Evolutionary conservation across 2,797 vertebrate species (phyloP), one percentile per base, ranked within the genome.

Genomic region (Pempheris klunzingeri): DNA sequence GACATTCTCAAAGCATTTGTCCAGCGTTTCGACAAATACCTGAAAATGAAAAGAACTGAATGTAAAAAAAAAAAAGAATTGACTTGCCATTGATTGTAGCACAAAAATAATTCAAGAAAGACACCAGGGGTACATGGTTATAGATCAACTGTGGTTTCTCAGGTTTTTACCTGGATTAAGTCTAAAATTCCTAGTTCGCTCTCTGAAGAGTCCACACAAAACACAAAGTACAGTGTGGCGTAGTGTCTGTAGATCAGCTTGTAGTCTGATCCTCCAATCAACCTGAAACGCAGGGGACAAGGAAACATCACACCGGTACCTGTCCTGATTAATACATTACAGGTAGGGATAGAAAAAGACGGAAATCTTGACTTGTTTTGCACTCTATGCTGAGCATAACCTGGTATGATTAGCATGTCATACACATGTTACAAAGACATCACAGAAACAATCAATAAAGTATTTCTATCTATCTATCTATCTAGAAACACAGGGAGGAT

Each of bases 1-100:
- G 84, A 99, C 98, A 70, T 99, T 99, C 95, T 99, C 98, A 91
- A 99, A 99, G 94, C 98, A 99, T 89, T 99, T 99, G 94, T 99
- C 98, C 94, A 99, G 90, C 15, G 98, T 99, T 95, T 99, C 98
- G 95, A 99, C 98, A 85, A 99, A 99, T 66, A 99, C 98, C 98
- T 99, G 89, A 20, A 20, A 71, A 78, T 3, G 49, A 11, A 79
- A 15, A 17, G 5, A 52, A 73, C 22, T 24, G 9, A 22, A 18
- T 39, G 13, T 32, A 0, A 41, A 36, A 53, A 53, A 28, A 43
- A 32, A 50, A 38, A 36, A 53, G n/a, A 75, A 28, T 4, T 4
- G 22, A 43, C 24, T 36, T 18, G 13, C 5, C 7, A 26, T 55
- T 3, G 17, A 36, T 26, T 20, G 30, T 39, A 5, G 13, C 15